phyloP scores from a whole-genome alignment of 2,797 vertebrate genomes.

The Gastrophryne carolinensis region DNA sequence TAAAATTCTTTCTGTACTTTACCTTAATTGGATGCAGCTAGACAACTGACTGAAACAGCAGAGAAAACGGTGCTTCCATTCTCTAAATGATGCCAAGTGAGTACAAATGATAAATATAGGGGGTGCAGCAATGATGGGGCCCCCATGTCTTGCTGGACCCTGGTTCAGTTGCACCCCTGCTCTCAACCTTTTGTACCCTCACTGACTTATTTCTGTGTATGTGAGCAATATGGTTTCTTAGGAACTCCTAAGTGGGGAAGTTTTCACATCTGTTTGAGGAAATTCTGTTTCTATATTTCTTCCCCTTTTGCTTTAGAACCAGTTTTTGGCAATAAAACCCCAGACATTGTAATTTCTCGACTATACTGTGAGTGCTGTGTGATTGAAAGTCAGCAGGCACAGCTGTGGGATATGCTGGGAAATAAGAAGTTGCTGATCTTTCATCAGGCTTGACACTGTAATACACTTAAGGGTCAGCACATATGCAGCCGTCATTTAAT shows the following conservation, averaged over 20 bases:
- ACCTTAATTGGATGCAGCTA: too few relatives aligned
- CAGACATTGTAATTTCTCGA: slow-evolving; percentile 9
- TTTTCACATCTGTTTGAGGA: slow-evolving; percentile 25
- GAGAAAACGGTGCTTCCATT: too few relatives aligned
- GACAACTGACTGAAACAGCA: too few relatives aligned
- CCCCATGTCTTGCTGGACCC: too few relatives aligned
- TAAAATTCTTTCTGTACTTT: too few relatives aligned
- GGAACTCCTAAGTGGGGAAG: not conserved
- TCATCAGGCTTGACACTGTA: slow-evolving; percentile 41
- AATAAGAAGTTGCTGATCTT: slow-evolving; percentile 41
- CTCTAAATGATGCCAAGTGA: too few relatives aligned
- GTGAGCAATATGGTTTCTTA: not conserved
- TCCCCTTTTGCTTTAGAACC: not conserved
- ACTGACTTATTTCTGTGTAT: not conserved
- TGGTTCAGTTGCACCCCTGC: too few relatives aligned
- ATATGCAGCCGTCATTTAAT: slow-evolving; percentile 24
- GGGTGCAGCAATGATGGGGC: too few relatives aligned
- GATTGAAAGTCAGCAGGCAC: slow-evolving; percentile 46
- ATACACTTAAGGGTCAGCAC: slow-evolving; percentile 36
- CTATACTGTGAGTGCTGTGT: slow-evolving; percentile 26
- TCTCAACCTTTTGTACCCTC: too few relatives aligned
- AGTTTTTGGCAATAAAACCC: slow-evolving; percentile 24
- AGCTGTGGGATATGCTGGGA: slow-evolving; percentile 45
- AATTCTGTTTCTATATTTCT: slow-evolving; percentile 2
- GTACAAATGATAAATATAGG: too few relatives aligned